phyloP scores from a whole-genome alignment of 2,888 invertebrate genomes.

The Ypsolopha sequella region DNA sequence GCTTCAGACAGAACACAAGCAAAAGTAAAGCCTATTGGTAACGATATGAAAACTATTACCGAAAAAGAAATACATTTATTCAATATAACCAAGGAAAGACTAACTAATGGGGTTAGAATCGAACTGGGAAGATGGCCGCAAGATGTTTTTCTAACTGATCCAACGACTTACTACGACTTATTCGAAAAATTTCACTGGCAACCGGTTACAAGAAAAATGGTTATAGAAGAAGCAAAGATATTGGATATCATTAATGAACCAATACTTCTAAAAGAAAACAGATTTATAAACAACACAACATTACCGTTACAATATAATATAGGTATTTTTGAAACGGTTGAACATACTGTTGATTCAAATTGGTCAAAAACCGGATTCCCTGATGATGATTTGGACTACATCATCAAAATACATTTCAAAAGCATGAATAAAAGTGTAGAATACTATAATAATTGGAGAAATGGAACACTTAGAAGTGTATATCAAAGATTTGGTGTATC shows the following conservation, averaged over 20 bases:
- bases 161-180: slow-evolving; percentile 34
- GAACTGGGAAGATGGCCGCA: slow-evolving; percentile 39
- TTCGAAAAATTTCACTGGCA: slow-evolving; percentile 38
- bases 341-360: slow-evolving; percentile 25
- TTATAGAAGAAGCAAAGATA: slow-evolving; percentile 24
- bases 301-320: slow-evolving; percentile 17
- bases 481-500: slow-evolving; percentile 22
- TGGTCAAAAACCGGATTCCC: slow-evolving; percentile 34
- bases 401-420: slow-evolving; percentile 23
- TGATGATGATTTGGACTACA: slow-evolving; percentile 23
- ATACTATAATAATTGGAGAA: slow-evolving; percentile 33
- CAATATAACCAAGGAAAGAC: slow-evolving; percentile 33
- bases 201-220: slow-evolving; percentile 26
- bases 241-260: slow-evolving; percentile 29
- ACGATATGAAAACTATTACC: slow-evolving; percentile 30
- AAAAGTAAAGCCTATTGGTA: slow-evolving; percentile 20
- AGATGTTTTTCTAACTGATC: slow-evolving; percentile 38
- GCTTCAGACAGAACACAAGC: slow-evolving; percentile 19
- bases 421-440: slow-evolving; percentile 15
- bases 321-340: slow-evolving; percentile 20
- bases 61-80: slow-evolving; percentile 32
- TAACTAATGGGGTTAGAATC: slow-evolving; percentile 31
- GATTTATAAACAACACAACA: slow-evolving; percentile 35
- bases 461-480: slow-evolving; percentile 16
- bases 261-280: slow-evolving; percentile 21